Percentiles rank a stretch among this genome's conserved stretches.
Conservation (phyloP, 2,888 invertebrate genomes). For the Drosophila flavopinicola region DNA sequence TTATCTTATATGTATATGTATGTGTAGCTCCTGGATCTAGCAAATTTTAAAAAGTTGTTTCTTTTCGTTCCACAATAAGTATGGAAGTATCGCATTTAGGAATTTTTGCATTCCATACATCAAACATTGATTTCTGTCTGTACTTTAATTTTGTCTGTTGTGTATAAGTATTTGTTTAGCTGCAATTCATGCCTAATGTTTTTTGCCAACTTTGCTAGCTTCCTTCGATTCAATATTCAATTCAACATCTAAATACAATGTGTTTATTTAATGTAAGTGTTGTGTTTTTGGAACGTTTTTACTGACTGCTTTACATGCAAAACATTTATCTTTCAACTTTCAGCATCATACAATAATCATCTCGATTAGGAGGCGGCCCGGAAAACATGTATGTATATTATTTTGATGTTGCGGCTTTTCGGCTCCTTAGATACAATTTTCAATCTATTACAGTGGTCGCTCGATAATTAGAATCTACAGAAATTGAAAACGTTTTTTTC, state of each 20-base stretch:
- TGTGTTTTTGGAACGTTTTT: slow-evolving; percentile 65
- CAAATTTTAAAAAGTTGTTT: slow-evolving; percentile 63
- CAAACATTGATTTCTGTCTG: slow-evolving; percentile 1
- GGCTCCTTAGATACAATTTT: slow-evolving; percentile 38
- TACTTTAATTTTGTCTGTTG: slow-evolving; percentile 5
- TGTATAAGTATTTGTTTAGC: slow-evolving; percentile 20
- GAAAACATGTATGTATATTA: slow-evolving; percentile 6
- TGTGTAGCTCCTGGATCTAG: slow-evolving; percentile 65
- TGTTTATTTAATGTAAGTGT: slow-evolving; percentile 44
- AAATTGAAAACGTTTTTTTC: too few species aligned
- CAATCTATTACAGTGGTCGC: slow-evolving; percentile 25
- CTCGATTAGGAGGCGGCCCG: slow-evolving; percentile 21
- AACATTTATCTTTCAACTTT: slow-evolving; percentile 17
- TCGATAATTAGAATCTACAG: not conserved
- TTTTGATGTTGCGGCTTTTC: slow-evolving; percentile 54
- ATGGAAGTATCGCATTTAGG: slow-evolving; percentile 35
- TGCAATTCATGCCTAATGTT: slow-evolving; percentile 9
- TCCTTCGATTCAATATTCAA: slow-evolving; percentile 26
- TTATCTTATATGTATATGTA: slow-evolving; percentile 63
- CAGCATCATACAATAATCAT: slow-evolving; percentile 13
- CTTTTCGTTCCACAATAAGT: slow-evolving; percentile 23
- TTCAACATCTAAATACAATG: slow-evolving; percentile 55
- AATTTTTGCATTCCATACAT: slow-evolving; percentile 38
- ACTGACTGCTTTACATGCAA: slow-evolving; percentile 47
- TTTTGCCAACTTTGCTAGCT: slow-evolving; percentile 13